Percentiles rank a stretch among this genome's conserved stretches.
Conservation (phyloP, 2,113 vertebrate genomes). For the Menura novaehollandiae region DNA sequence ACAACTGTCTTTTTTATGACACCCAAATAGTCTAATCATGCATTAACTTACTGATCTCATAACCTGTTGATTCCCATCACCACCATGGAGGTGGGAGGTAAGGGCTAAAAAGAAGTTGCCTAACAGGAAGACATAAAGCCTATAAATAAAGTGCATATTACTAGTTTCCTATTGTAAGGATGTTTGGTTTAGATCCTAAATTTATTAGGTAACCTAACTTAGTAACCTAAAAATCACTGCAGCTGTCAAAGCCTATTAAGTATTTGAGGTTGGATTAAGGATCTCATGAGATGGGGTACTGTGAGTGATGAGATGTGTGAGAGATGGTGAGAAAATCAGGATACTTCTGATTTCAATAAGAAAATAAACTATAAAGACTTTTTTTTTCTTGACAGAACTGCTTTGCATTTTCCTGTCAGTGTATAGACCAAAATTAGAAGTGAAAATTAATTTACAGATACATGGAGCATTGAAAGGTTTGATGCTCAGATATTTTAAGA, state of each 20-base stretch:
- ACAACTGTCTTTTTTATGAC: background rate
- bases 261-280: background rate
- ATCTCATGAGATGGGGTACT: background rate
- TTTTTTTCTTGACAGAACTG: background rate
- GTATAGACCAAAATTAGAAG: background rate
- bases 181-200: background rate
- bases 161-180: background rate
- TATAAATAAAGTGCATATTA: background rate
- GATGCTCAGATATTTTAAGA: background rate
- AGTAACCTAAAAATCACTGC: background rate
- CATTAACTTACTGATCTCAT: background rate
- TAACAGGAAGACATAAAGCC: background rate
- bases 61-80: background rate
- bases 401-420: background rate
- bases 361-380: background rate
- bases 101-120: background rate
- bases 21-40: background rate
- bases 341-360: background rate
- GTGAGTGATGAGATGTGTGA: background rate
- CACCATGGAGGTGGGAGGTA: background rate
- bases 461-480: background rate
- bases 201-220: background rate
- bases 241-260: background rate
- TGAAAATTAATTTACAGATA: slow-evolving; percentile 12
- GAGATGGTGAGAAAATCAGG: background rate